Evolutionary conservation across 2,888 invertebrate species (phyloP).

Genomic region (Acleris emargana): DNA sequence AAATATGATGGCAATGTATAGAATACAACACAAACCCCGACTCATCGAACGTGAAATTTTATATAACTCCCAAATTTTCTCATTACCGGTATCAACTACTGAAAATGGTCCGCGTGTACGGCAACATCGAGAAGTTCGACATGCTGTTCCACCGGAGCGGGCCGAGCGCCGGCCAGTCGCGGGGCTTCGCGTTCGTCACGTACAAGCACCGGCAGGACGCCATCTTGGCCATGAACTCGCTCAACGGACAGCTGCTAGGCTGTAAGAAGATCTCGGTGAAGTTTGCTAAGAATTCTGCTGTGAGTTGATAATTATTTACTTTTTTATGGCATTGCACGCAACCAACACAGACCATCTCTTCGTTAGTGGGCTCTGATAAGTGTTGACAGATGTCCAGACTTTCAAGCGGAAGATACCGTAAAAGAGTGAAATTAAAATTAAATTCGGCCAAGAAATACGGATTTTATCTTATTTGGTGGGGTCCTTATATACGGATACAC

Average conservation of each 20-base stretch:
- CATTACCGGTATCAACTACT: constrained; percentile 96
- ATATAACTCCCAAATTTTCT: constrained; percentile 53
- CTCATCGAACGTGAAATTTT: constrained; percentile 6
- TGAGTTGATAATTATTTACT: constrained; percentile 43
- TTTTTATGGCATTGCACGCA: no score
- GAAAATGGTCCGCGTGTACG: constrained; percentile 97
- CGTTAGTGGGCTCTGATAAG: no score
- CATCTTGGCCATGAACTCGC: constrained; percentile 86
- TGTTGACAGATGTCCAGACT: no score
- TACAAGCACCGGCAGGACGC: constrained; percentile 89
- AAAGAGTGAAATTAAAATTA: no score
- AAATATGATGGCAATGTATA: no score
- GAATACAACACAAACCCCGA: no score
- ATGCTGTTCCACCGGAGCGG: constrained; percentile 97
- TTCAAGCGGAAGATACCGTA: no score
- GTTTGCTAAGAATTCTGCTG: constrained; percentile 89
- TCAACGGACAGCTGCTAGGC: constrained; percentile 90
- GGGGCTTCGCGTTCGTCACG: constrained; percentile 97
- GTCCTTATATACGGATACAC: no score
- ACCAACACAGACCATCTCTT: no score
- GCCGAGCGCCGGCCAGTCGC: constrained; percentile 93
- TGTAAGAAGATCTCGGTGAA: constrained; percentile 90
- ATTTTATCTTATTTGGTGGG: no score
- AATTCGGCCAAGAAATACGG: no score
- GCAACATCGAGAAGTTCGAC: constrained; percentile 97